These are phyloP conservation scores for Clepsis dumicolana DNA, from an alignment of 2,888 invertebrate species.

Conservation along the genomic window DNA sequence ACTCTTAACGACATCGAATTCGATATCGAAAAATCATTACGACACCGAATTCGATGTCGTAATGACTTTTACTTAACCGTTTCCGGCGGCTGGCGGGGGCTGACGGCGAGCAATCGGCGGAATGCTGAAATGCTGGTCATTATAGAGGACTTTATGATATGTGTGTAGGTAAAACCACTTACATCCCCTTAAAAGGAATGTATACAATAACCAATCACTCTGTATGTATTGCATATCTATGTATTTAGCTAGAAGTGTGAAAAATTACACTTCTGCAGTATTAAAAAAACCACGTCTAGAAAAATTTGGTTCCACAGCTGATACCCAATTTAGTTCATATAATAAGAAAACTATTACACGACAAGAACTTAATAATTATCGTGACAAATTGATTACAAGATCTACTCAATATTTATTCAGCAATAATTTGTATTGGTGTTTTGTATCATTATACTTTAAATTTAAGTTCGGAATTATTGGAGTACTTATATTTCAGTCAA, in stretches of 20 bases:
- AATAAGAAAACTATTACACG: constrained; percentile 27
- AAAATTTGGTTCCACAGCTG: constrained; percentile 27
- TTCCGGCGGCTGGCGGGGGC: too few relatives aligned
- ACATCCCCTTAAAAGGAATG: too few relatives aligned
- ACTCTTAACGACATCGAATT: too few relatives aligned
- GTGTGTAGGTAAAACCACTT: too few relatives aligned
- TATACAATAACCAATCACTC: too few relatives aligned
- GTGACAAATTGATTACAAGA: constrained; percentile 28
- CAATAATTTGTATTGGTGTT: constrained; percentile 59
- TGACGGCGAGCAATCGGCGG: too few relatives aligned
- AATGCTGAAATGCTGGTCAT: too few relatives aligned
- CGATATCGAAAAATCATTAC: too few relatives aligned
- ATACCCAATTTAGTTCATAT: constrained; percentile 26
- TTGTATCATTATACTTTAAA: constrained; percentile 52
- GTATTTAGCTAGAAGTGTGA: background rate
- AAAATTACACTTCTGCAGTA: background rate
- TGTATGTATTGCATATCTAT: background rate
- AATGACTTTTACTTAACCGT: too few relatives aligned
- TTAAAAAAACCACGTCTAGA: background rate
- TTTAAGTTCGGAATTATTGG: constrained; percentile 48
- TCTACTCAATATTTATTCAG: constrained; percentile 46
- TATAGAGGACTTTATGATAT: too few relatives aligned
- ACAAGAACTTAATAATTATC: constrained; percentile 20
- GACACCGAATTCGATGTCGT: too few relatives aligned
- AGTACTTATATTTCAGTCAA: constrained; percentile 52